Evolutionary conservation across 2,113 vertebrate genomes (phyloP), one percentile per base, ranked within the genome.

Genomic region (Nibea coibor): DNA sequence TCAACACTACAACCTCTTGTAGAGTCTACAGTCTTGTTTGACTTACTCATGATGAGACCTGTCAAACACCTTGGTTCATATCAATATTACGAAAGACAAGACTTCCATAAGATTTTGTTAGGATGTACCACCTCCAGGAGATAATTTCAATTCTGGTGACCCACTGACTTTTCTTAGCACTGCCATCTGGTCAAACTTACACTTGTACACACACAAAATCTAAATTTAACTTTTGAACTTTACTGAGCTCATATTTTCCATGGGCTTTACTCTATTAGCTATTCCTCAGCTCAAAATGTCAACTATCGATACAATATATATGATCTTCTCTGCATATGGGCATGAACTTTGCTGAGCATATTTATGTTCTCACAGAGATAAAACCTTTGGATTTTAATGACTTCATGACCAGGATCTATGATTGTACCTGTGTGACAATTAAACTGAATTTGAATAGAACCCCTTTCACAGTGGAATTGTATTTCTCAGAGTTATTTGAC

Each of bases 401-500:
- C 56, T 45, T 68, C 28, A 74, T 57, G 28, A 62, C 0, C 5
- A 19, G 20, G 12, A 56, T 70, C 35, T 39, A 39, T 39, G 35
- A 2, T 39, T 39, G 35, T 39, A 39, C 35, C 35, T 39, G 35
- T 39, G 35, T 9, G 35, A 39, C 8, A 39, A 39, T 39, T 39
- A 39, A 39, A 10, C 28, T 45, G 2, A 7, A 68, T 43, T 63
- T 67, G 4, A 48, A 35, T 20, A 56, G 31, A 69, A 66, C 26
- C 15, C 7, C 28, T 24, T 53, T 58, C 22, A n/a, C 2, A 35
- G 62, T 10, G 9, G 24, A 45, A 62, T 20, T 48, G 15, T 16
- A 48, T 50, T 58, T 45, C 56, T 62, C 17, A 51, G 2, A 63
- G 14, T 42, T 56, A 66, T 78, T 75, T 65, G 11, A 45, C 16